Evolutionary conservation across 1,140 invertebrate species (phyloP), one percentile per base, ranked within the genome.

Genomic region (Drosophila eugracilis): DNA sequence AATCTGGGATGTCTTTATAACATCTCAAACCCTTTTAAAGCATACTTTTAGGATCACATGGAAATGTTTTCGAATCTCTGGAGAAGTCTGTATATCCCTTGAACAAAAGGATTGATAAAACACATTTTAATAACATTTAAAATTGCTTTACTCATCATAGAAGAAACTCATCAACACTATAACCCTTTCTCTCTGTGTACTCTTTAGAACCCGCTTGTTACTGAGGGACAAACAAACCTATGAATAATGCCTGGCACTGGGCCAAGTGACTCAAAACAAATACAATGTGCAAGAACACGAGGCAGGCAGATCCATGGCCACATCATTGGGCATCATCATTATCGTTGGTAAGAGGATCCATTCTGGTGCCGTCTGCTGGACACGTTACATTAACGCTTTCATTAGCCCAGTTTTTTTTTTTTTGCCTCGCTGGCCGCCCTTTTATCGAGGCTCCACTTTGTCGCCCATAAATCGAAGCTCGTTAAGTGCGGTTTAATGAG

Each of bases 321-420:
- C 24, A 41, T 57, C 65, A 26, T 44, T 39, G 54, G 17, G 49
- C 14, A 26, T 53, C 41, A 41, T 44, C 24, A 42, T 41, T 66
- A 67, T 7, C 9, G 15, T n/a, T 17, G 58, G 45, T 24, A 52
- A 66, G 28, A 42, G 47, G 10, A 44, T 67, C 60, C 44, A 19
- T 17, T 10, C 6, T 5, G 39, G 14, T n/a, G n/a, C n/a, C n/a
- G n/a, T n/a, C n/a, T n/a, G 28, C 41, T 54, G 28, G 32, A 48
- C 47, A 47, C 28, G 48, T 75, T 72, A 58, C 58, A 86, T 85
- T 85, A 85, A 74, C 81, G 83, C 83, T 71, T 81, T 88, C 81
- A 86, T 81, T 86, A 86, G 83, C 83, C 81, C 83, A 81, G 73
- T 85, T 85, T 77, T n/a, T n/a, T n/a, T n/a, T n/a, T n/a, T n/a